Conservation (phyloP, 2,797 vertebrate species). For the Fratercula arctica region DNA sequence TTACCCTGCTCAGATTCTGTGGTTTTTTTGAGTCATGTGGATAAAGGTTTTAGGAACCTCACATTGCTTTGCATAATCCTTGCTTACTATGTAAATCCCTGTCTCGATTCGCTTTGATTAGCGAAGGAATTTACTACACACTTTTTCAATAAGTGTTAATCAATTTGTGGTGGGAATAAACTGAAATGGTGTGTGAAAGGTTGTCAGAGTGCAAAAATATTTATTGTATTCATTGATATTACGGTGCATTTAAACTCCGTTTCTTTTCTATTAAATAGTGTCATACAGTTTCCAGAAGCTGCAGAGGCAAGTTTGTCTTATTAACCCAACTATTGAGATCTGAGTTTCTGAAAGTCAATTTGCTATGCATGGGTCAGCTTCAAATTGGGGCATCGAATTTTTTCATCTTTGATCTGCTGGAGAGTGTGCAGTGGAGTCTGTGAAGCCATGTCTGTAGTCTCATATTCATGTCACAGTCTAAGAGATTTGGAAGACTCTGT, state of each 20-base stretch:
- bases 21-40: conserved; percentile 12
- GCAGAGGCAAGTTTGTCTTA: not conserved
- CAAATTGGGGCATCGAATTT: not conserved
- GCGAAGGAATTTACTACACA: conserved; percentile 27
- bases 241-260: not conserved
- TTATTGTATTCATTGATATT: not conserved
- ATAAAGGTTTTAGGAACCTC: conserved; percentile 54
- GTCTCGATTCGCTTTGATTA: conserved; percentile 52
- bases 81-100: conserved; percentile 3
- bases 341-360: not conserved
- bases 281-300: not conserved
- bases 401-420: not conserved
- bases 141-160: conserved; percentile 47
- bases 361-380: not conserved
- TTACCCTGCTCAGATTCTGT: conserved; percentile 47
- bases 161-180: conserved; percentile 36
- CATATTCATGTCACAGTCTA: not conserved
- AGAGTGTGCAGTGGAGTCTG: not conserved
- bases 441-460: not conserved
- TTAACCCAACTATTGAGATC: not conserved
- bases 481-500: not conserved
- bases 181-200: not conserved
- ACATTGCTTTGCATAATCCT: conserved; percentile 65
- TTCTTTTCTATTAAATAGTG: not conserved
- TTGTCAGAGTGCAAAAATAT: not conserved